These are phyloP conservation scores for Cetoscarus ocellatus DNA, from an alignment of 2,797 vertebrate species.

Conservation along the genomic window DNA sequence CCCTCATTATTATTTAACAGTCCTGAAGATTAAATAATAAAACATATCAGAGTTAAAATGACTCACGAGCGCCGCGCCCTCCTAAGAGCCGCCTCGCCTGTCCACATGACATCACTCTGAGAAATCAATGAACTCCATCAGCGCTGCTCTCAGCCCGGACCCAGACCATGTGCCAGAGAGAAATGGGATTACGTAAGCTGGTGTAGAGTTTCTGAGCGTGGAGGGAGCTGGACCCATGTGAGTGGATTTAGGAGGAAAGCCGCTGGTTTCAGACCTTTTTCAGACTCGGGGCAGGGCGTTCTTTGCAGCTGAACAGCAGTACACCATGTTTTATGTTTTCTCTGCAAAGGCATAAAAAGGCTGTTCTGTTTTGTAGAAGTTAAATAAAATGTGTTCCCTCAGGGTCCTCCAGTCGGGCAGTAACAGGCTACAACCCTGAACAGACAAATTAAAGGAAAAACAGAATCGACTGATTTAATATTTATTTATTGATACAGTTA, in stretches of 20 bases:
- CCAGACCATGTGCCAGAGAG: not conserved
- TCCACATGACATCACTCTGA: slow-evolving; percentile 48
- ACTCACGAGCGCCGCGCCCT: slow-evolving; percentile 16
- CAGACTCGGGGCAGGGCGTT: too few relatives aligned
- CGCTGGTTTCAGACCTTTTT: not conserved
- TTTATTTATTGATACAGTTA: too few relatives aligned
- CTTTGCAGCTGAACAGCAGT: too few relatives aligned
- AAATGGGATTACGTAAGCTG: slow-evolving; percentile 51
- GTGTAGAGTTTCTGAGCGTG: slow-evolving; percentile 42
- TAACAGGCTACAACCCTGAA: too few relatives aligned
- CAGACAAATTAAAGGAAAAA: too few relatives aligned
- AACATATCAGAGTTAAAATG: not conserved
- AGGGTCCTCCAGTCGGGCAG: too few relatives aligned
- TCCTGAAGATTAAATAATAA: not conserved
- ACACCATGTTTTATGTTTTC: too few relatives aligned
- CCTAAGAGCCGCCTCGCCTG: slow-evolving; percentile 1
- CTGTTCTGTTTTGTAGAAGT: too few relatives aligned
- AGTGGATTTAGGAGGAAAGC: slow-evolving; percentile 38
- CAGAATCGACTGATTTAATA: too few relatives aligned
- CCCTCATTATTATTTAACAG: not conserved
- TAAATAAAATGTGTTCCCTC: too few relatives aligned
- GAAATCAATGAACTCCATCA: slow-evolving; percentile 43
- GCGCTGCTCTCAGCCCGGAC: slow-evolving; percentile 6
- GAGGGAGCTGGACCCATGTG: slow-evolving; percentile 8
- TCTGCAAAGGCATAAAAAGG: too few relatives aligned